Evolutionary conservation across 1,140 invertebrate genomes (phyloP), one percentile per base, ranked within the genome.

Genomic region (Penaeus chinensis): DNA sequence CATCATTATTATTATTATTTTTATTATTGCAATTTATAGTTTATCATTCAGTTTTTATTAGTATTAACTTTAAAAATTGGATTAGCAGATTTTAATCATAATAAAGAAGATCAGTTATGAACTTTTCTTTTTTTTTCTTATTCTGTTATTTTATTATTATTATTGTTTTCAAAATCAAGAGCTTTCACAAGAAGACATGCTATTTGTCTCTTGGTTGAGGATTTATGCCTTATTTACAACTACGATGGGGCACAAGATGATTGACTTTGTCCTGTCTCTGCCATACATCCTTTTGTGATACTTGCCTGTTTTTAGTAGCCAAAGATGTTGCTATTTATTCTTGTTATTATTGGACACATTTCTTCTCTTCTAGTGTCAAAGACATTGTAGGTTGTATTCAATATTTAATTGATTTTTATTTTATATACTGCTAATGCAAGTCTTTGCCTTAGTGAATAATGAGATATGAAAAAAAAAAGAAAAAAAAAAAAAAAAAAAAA

Each of bases 351-450:
- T 27, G 37, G 85, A 66, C 79, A 82, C 79, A 54, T 54, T 69
- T 82, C 63, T 60, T 74, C 54, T 87, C 19, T 69, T 71, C 54
- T 74, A 60, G 82, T 81, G 78, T 82, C 85, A 74, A 81, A 87
- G 80, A 87, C 86, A 87, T 82, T 74, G 86, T 87, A 87, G 86
- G 86, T 87, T 87, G 86, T 87, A 87, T 65, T 81, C 81, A 62
- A 83, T 82, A 27, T 74, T 74, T 74, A 37, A 74, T 74, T 74
- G 60, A 60, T 85, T n/a, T 76, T 84, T 63, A 71, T 60, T 69
- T 81, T 77, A 61, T 74, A 76, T 60, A 37, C 42, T 22, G 82
- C 60, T 69, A 62, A 82, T 87, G 80, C 69, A 87, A 61, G 76
- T 77, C 27, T 47, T 87, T 74, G 79, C 71, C 80, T 87, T 87